Base-by-base conservation (phyloP, 1,140 invertebrate genomes). In the Panagrolaimus sp. region DNA sequence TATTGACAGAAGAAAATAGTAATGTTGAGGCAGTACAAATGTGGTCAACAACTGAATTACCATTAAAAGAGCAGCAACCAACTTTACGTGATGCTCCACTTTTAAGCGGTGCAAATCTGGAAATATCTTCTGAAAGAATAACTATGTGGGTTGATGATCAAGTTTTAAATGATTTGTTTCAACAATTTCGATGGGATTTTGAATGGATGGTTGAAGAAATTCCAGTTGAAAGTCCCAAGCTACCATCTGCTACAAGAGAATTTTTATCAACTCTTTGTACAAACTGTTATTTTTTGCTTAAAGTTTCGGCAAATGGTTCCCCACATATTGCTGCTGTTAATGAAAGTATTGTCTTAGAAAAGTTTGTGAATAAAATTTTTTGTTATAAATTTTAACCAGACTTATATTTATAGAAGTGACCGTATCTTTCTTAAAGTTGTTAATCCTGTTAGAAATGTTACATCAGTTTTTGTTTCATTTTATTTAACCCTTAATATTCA, bases 171-270 rank as follows among this genome's bases (percentile, higher is more conserved):
- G 72, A 76, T n/a, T 27, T 76, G 20, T 27, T 76, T 14, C 70
- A 78, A 42, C 48, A 69, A n/a, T 78, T 76, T 20, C 68, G 73
- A 46, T 79, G 76, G 73, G 64, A 77, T 14, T 74, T 74, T 31
- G 64, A 78, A 31, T 80, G 78, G 76, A 68, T 80, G 43, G 78
- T 82, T 43, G 78, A 80, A 62, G 63, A 76, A 23, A 82, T 82
- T 69, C 81, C 79, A 14, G 74, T 82, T 13, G 64, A 72, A 23
- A 75, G 72, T 27, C 68, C 68, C 14, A 72, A 76, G 46, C 63
- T 82, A 45, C 80, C 80, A 14, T 66, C 69, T 38, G 67, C 72
- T 47, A 82, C 81, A 13, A 66, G 80, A 14, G 77, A 81, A 43
- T 83, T 83, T 65, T 64, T 81, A 7, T 72, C 79, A 5, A 72